Conservation (phyloP, 2,113 vertebrate genomes). For the Daubentonia madagascariensis region DNA sequence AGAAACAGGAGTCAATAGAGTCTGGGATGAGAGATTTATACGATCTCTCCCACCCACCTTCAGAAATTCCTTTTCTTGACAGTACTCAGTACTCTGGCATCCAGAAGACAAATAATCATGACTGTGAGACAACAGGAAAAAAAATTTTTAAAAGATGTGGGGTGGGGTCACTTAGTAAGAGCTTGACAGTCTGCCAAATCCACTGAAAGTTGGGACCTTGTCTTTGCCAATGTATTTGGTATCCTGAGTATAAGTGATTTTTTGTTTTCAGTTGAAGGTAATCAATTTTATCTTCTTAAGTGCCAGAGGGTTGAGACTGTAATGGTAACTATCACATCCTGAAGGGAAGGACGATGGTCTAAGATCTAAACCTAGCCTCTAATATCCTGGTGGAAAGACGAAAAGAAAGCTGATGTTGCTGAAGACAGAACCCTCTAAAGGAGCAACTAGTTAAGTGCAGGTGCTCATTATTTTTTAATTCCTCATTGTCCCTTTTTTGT, state of each 20-base stretch:
- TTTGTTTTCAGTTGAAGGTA: not conserved
- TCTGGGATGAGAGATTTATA: not conserved
- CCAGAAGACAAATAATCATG: not conserved
- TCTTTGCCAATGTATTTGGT: not conserved
- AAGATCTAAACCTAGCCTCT: not conserved
- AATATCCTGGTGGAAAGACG: not conserved
- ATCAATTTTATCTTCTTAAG: conserved; percentile 36
- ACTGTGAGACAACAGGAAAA: not conserved
- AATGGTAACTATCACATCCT: not conserved
- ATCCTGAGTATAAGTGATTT: not conserved
- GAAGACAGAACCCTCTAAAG: not conserved
- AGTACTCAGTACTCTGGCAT: not conserved
- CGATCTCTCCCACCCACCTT: not conserved
- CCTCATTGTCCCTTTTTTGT: not conserved
- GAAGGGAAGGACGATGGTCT: not conserved
- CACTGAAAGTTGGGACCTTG: not conserved
- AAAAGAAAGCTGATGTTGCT: not conserved
- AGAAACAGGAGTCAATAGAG: not conserved
- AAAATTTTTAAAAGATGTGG: not conserved
- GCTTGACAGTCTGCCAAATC: not conserved
- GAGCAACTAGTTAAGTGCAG: not conserved
- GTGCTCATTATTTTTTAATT: not conserved
- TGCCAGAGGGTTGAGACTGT: not conserved
- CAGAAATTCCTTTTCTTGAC: not conserved
- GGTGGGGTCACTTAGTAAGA: not conserved